Base-by-base conservation (phyloP, 2,888 invertebrate species). In the Anarsia innoxiella region DNA sequence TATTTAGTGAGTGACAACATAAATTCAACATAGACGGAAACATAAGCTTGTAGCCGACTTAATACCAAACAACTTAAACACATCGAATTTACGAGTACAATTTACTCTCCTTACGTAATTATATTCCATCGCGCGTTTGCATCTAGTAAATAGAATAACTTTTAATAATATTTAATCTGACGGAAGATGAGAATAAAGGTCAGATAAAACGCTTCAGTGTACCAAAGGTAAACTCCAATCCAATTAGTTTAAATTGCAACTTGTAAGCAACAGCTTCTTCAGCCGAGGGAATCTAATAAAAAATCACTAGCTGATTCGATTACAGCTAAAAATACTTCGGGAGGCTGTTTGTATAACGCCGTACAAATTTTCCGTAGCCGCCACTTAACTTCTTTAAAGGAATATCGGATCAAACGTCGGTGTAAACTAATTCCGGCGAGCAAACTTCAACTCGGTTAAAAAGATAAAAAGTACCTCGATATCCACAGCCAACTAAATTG, bases 371-470 rank as follows among this genome's bases (percentile, higher is more conserved):
- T 65, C 56, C 53, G 54, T n/a, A n/a, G n/a, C 51, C 61, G 56
- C 51, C 60, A 60, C 58, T 72, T 70, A 71, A 77, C 72, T 68
- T 73, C 71, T 73, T 80, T 73, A 79, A 72, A 72, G 74, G 77
- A 77, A 78, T 83, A 78, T 72, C 74, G 71, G 74, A 83, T 83
- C 76, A 80, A 83, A 82, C 76, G 12, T 25, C 12, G 66, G 59
- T 62, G 79, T 73, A 82, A 82, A 84, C 84, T 79, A 82, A 84
- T 83, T 82, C 66, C 76, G 59, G 45, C 53, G 70, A 72, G 79
- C 71, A 77, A 83, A 83, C 79, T 79, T 64, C 58, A 64, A 70
- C 71, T 71, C 66, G 53, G 51, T 68, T 65, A 64, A 77, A 74
- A 67, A 60, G 57, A 50, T 19, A 59, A 70, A 71, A 76, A 65